Conservation (phyloP, 1,140 invertebrate genomes). For the Sinella curviseta region DNA sequence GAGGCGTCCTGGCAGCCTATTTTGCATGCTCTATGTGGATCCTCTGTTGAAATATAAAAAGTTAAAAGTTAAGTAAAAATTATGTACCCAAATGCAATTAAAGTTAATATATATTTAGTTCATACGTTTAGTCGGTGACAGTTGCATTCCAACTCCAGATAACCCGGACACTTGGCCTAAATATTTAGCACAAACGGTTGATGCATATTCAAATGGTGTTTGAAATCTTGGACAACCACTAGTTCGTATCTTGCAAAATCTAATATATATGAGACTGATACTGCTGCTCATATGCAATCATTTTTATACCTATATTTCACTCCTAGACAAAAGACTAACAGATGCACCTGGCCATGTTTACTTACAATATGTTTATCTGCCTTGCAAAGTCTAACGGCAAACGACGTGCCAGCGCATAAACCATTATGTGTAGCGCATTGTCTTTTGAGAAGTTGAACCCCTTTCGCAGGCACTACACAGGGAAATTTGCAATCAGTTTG, state of each 20-base stretch:
- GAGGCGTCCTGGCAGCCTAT: conserved; percentile 75
- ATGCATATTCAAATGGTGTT: conserved; percentile 65
- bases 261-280: no score
- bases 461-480: conserved; percentile 64
- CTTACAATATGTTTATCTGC: conserved; percentile 56
- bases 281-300: no score
- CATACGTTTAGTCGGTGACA: conserved; percentile 63
- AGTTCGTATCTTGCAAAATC: conserved; percentile 28
- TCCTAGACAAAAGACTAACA: no score
- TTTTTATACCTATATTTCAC: no score
- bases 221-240: conserved; percentile 57
- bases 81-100: conserved; percentile 6
- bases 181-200: conserved; percentile 70
- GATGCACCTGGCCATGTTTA: no score
- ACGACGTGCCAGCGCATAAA: conserved; percentile 51
- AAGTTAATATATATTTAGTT: no score
- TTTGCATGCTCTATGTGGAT: conserved; percentile 71
- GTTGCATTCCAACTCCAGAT: conserved; percentile 75
- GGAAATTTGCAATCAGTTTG: conserved; percentile 64
- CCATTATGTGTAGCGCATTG: conserved; percentile 48
- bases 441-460: conserved; percentile 62
- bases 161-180: conserved; percentile 69
- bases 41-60: no score
- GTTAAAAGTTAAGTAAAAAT: no score
- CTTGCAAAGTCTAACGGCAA: conserved; percentile 64